Conservation (phyloP, 1,140 invertebrate species). For the Diabrotica virgifera region DNA sequence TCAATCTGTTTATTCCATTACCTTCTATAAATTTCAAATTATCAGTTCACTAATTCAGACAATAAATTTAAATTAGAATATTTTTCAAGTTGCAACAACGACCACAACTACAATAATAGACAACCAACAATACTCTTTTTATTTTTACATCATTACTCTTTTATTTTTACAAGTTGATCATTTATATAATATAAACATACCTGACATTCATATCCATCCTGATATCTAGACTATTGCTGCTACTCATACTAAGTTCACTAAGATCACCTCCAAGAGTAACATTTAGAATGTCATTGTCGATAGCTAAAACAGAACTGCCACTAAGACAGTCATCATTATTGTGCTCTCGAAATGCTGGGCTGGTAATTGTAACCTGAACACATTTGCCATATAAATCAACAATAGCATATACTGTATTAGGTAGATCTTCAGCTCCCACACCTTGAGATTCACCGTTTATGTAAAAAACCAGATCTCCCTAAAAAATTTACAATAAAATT, state of each 20-base stretch:
- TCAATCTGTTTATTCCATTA: no score
- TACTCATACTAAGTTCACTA: constrained; percentile 47
- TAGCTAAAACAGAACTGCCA: constrained; percentile 47
- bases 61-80: no score
- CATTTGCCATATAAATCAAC: constrained; percentile 92
- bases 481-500: constrained; percentile 33
- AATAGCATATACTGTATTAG: constrained; percentile 75
- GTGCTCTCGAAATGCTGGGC: constrained; percentile 42
- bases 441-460: constrained; percentile 88
- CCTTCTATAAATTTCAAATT: no score
- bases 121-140: no score
- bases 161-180: no score
- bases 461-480: constrained; percentile 84
- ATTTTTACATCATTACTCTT: no score
- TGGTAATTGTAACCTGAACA: constrained; percentile 75
- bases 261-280: constrained; percentile 46
- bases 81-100: no score
- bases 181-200: constrained; percentile 22
- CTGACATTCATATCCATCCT: constrained; percentile 48
- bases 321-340: constrained; percentile 49
- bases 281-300: constrained; percentile 48
- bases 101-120: no score
- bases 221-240: constrained; percentile 48
- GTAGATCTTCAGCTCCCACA: constrained; percentile 75
- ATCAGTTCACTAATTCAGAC: no score